Evolutionary conservation across 2,113 vertebrate species (phyloP), one percentile per base, ranked within the genome.

Genomic region (Suncus etruscus): DNA sequence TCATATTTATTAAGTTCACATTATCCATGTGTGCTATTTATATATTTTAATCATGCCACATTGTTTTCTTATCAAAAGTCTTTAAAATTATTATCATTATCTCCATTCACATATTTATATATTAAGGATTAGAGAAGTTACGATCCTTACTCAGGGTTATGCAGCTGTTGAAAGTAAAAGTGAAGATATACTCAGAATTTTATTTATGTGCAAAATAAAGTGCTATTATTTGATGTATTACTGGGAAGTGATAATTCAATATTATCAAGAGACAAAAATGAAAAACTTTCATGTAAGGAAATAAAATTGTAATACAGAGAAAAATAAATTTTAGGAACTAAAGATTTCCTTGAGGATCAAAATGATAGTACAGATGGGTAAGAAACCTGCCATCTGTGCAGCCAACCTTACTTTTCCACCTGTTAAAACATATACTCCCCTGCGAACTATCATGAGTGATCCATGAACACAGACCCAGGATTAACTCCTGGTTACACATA

Each of bases 71-170:
- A 83, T 16, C 50, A 90, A 91, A 25, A 95, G 47, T 1, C 25
- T 27, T 91, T 76, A 39, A 12, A 25, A 11, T 50, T 51, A 24
- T 9, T 81, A 39, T 74, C 90, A 87, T 82, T 89, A 72, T 86
- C 61, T 93, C 12, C 29, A 86, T 86, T 92, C 83, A 73, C 5
- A 74, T 5, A 74, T 16, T 45, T 22, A 78, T 61, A 94, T 83
- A 86, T 94, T 69, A 73, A 69, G 45, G n/a, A 87, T 66, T 90
- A 80, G 75, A 80, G 48, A 82, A 86, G 79, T 91, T 72, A 86
- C 47, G 31, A 90, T 75, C 39, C 47, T 93, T 74, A 29, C 6
- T 82, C 63, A 80, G 16, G 45, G 31, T 83, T 31, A 79, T 3
- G 1, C 8, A 91, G 39, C 51, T 91, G 20, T 70, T 85, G 70